Conservation (phyloP, 2,888 invertebrate genomes). For the Ormia ochracea region DNA sequence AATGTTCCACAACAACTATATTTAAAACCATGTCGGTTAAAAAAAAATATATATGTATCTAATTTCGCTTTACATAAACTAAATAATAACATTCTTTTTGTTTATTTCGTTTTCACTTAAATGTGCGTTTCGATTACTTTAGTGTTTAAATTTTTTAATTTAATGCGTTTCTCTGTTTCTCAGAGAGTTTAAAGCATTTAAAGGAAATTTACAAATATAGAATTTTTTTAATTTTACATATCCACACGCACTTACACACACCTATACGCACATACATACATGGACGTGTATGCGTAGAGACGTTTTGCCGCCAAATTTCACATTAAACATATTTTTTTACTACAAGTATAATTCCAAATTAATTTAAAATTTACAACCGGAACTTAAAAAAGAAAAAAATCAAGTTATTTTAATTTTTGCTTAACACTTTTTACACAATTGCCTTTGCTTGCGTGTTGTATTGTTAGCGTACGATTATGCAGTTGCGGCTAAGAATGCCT, state of each 20-base stretch:
- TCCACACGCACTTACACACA: no score
- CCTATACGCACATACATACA: no score
- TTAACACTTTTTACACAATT: neutral
- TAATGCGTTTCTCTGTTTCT: neutral
- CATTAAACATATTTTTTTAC: neutral
- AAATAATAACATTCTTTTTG: conserved; percentile 33
- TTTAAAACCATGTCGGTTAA: conserved; percentile 18
- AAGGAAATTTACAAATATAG: neutral
- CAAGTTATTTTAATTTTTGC: neutral
- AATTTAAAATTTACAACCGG: conserved; percentile 7
- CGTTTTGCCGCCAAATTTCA: neutral
- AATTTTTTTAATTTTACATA: neutral
- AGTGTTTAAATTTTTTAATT: conserved; percentile 2
- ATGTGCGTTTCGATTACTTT: conserved; percentile 40
- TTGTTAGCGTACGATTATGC: conserved; percentile 27
- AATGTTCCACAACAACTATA: conserved; percentile 72
- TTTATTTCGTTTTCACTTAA: conserved; percentile 18
- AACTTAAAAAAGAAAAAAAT: neutral
- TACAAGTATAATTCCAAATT: conserved; percentile 1
- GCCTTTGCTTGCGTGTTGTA: neutral
- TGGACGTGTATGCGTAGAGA: no score
- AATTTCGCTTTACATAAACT: conserved; percentile 57
- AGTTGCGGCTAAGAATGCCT: neutral
- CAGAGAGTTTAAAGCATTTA: neutral
- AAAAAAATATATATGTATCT: neutral